Evolutionary conservation across 1,140 invertebrate genomes (phyloP).

Genomic region (Popillia japonica): DNA sequence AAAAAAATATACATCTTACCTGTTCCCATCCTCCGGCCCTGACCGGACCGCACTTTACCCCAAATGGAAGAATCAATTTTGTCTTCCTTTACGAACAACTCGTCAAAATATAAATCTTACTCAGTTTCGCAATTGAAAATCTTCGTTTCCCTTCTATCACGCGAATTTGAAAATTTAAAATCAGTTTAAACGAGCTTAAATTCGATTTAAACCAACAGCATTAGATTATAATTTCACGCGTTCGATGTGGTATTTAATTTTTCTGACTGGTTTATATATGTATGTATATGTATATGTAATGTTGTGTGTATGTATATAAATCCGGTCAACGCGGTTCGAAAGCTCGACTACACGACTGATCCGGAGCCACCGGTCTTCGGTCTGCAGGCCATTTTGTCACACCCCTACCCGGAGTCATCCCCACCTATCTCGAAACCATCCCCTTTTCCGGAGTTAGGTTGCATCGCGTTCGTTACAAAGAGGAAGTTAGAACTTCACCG

Average conservation of each 20-base stretch:
- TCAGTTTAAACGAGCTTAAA: too few species aligned
- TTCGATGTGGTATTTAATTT: slow-evolving; percentile 16
- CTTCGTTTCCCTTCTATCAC: not conserved
- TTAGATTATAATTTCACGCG: not conserved
- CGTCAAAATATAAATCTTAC: not conserved
- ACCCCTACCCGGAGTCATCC: slow-evolving; percentile 58
- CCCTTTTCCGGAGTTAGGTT: slow-evolving; percentile 25
- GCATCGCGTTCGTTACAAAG: not conserved
- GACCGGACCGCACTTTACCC: slow-evolving; percentile 57
- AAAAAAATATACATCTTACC: slow-evolving; percentile 48
- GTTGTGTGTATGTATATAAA: slow-evolving; percentile 21
- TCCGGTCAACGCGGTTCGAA: slow-evolving; percentile 40
- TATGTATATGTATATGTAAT: slow-evolving; percentile 1
- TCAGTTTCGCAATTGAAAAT: too few species aligned
- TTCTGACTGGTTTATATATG: slow-evolving; percentile 4
- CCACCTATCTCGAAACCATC: slow-evolving; percentile 43
- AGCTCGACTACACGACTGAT: slow-evolving; percentile 57
- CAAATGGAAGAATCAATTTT: slow-evolving; percentile 60
- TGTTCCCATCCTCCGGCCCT: slow-evolving; percentile 60
- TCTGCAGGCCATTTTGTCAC: slow-evolving; percentile 62
- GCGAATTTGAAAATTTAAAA: not conserved
- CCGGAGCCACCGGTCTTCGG: slow-evolving; percentile 54
- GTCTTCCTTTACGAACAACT: slow-evolving; percentile 35
- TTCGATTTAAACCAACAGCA: too few species aligned
- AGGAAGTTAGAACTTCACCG: not conserved